Evolutionary conservation across 2,113 vertebrate species (phyloP).

Genomic region (Notarius quadriscutis): DNA sequence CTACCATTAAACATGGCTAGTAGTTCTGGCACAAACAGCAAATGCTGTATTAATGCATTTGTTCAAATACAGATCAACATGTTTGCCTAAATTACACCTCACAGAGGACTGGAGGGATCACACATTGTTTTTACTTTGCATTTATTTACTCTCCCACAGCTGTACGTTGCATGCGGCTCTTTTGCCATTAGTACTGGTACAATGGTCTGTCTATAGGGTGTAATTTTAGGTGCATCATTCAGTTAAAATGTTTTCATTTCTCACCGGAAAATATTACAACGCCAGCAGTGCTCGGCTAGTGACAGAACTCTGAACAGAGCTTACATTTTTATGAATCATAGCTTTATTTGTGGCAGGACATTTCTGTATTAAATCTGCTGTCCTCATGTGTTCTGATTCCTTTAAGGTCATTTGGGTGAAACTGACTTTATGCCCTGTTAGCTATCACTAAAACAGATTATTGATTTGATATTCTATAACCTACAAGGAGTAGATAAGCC

Average conservation of each 20-base stretch:
- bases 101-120: background rate
- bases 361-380: background rate
- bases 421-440: background rate
- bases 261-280: conserved; percentile 15
- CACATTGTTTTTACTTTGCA: background rate
- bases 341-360: background rate
- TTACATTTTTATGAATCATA: background rate
- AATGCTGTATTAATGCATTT: conserved; percentile 26
- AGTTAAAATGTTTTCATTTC: background rate
- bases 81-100: conserved; percentile 21
- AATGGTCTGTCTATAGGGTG: background rate
- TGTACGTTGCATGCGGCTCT: background rate
- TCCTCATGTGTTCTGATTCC: background rate
- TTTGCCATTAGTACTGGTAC: conserved; percentile 9
- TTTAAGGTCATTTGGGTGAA: background rate
- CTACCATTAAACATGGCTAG: conserved; percentile 51
- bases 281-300: background rate
- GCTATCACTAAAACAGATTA: background rate
- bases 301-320: background rate
- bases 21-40: conserved; percentile 17
- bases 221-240: conserved; percentile 7
- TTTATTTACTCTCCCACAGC: conserved; percentile 9
- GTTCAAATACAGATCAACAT: conserved; percentile 12
- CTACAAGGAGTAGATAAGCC: background rate
- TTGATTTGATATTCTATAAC: background rate